Base-by-base conservation (phyloP, 2,113 vertebrate species). In the Corydoras maculifer region DNA sequence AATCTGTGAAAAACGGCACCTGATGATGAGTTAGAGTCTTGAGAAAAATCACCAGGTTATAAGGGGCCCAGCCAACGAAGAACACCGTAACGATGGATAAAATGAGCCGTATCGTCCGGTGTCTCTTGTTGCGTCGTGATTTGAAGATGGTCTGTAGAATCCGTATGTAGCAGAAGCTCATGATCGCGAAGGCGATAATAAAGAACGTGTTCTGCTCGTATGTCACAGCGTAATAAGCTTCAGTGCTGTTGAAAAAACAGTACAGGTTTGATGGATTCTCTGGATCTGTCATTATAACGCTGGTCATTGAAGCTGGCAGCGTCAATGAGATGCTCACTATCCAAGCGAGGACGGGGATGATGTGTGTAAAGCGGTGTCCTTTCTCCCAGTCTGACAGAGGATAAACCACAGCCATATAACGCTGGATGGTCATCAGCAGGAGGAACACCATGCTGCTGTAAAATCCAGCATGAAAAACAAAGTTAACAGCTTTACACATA, bases 11-110 rank as follows among this genome's bases (percentile, higher is more conserved):
- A 3, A 18, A 68, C 0, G 14, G 0, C 1, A 85, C 5, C 2
- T 61, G 0, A 3, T 75, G 9, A 5, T 82, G n/a, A 1, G 57
- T 14, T 15, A 94, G 79, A 2, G 83, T 77, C 25, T 64, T 75
- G 31, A 96, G 76, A 69, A 96, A 91, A 62, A 92, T 87, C 4
- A 90, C 51, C 18, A 94, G 73, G 51, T 97, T 97, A 79, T 94
- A 97, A 8, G 95, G 95, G 48, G 90, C 88, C 95, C 95, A 98
- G 57, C 93, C 92, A 5, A 95, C 53, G 77, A 94, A 93, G 83
- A 95, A 94, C 0, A 86, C 87, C 0, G 83, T 58, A 67, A 94
- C 94, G 0, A 93, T 91, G 15, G 86, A 84, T n/a, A 96, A 89
- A 63, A 96, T 92, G 18, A 97, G 88, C 30, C 88, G 90, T n/a